Evolutionary conservation across 2,888 invertebrate genomes (phyloP).

Genomic region (Plagodis dolabraria): DNA sequence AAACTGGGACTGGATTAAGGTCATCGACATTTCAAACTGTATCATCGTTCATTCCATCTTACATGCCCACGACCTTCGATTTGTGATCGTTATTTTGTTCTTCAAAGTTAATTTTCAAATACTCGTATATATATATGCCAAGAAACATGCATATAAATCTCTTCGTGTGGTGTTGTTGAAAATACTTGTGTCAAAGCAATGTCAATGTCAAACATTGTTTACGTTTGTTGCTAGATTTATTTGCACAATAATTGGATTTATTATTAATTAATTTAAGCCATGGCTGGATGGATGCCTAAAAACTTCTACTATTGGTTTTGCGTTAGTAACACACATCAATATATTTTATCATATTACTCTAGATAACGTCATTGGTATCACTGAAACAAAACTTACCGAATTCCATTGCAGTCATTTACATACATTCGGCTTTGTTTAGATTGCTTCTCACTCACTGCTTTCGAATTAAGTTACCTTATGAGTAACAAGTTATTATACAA

Average conservation of each 20-base stretch:
- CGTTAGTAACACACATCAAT: slow-evolving; percentile 50
- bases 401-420: slow-evolving; percentile 35
- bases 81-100: slow-evolving; percentile 27
- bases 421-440: slow-evolving; percentile 47
- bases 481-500: slow-evolving; percentile 69
- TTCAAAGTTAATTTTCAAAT: slow-evolving; percentile 19
- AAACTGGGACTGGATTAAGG: slow-evolving; percentile 89
- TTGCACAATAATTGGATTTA: slow-evolving; percentile 8
- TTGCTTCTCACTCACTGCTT: slow-evolving; percentile 40
- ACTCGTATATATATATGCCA: slow-evolving; percentile 30
- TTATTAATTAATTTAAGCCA: slow-evolving; percentile 32
- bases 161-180: slow-evolving; percentile 24
- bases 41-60: slow-evolving; percentile 71
- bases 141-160: slow-evolving; percentile 36
- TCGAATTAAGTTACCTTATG: slow-evolving; percentile 45
- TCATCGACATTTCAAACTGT: slow-evolving; percentile 76
- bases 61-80: slow-evolving; percentile 51
- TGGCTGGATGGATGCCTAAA: slow-evolving; percentile 64
- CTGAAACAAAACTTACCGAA: slow-evolving; percentile 19
- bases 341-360: slow-evolving; percentile 25
- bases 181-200: slow-evolving; percentile 17
- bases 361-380: not conserved
- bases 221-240: slow-evolving; percentile 16
- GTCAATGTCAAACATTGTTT: slow-evolving; percentile 27
- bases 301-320: slow-evolving; percentile 53